Percentiles rank a stretch among this genome's conserved stretches.
Conservation (phyloP, 2,113 vertebrate species). For the Nothoprocta pentlandii region DNA sequence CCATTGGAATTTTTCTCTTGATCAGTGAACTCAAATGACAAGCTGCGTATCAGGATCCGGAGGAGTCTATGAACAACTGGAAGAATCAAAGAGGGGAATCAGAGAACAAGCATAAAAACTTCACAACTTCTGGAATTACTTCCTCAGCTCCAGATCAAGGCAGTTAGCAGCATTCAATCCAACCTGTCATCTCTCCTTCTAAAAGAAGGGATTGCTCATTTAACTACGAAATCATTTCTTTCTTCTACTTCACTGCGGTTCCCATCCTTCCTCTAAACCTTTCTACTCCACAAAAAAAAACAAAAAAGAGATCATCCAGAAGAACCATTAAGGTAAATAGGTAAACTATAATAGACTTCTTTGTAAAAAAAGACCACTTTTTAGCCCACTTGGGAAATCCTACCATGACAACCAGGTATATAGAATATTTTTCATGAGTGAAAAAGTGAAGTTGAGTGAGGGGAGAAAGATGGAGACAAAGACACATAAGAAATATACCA, state of each 20-base stretch:
- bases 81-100: conserved; percentile 57
- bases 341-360: neutral
- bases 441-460: conserved; percentile 48
- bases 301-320: neutral
- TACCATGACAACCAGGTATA: conserved; percentile 54
- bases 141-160: conserved; percentile 60
- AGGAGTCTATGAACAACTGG: conserved; percentile 66
- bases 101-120: conserved; percentile 44
- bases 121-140: conserved; percentile 45
- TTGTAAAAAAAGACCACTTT: neutral
- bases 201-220: conserved; percentile 1
- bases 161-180: conserved; percentile 37
- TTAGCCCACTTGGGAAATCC: neutral
- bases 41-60: conserved; percentile 40
- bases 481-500: neutral
- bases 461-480: conserved; percentile 44
- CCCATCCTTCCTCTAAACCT: neutral
- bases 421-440: conserved; percentile 73
- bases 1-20: conserved; percentile 67
- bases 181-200: conserved; percentile 1
- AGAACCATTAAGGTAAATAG: neutral
- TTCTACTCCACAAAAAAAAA: neutral
- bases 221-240: neutral
- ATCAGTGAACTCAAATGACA: conserved; percentile 63
- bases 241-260: neutral